Base-by-base conservation (phyloP, 2,888 invertebrate genomes). In the Meteorus cinctellus region DNA sequence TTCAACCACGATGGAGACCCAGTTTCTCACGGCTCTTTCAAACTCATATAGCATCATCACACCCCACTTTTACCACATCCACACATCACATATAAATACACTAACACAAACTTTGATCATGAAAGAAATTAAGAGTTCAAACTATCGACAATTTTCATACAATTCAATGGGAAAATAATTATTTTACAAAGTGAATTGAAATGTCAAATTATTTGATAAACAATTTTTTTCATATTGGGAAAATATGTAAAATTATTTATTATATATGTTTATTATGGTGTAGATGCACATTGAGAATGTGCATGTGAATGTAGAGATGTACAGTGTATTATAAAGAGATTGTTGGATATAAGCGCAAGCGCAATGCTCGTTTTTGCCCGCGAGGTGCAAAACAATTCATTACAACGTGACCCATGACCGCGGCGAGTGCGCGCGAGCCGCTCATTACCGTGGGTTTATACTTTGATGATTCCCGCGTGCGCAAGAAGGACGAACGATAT, bases 351-450 rank as follows among this genome's bases (percentile, higher is more conserved):
- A 2, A 65, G 72, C 62, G 55, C 69, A 67, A 45, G 60, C 59
- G 77, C 74, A 74, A 73, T 63, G 65, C 60, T 67, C 62, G 74
- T 65, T 74, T 79, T 78, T 86, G 86, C 84, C 86, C 83, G 83
- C 84, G 84, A 89, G 87, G 87, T 88, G 87, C 84, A 87, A 88
- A 89, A 87, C 86, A 88, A 89, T 88, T 88, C 87, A 88, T 89
- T 88, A 88, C 85, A 83, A 79, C 77, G 77, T 83, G 85, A 86
- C 84, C 87, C 81, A 72, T 80, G 86, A 87, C 86, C 87, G 75
- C 75, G 77, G 19, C 77, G 77, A 83, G 84, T 77, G 76, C 82
- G 84, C 85, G 85, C 86, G 86, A 86, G 86, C 81, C 84, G 85
- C 87, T 89, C 88, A 88, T 89, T 88, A 88, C 85, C 85, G 69